phyloP scores from a whole-genome alignment of 2,113 vertebrate genomes.

The Lepisosteus osseus region DNA sequence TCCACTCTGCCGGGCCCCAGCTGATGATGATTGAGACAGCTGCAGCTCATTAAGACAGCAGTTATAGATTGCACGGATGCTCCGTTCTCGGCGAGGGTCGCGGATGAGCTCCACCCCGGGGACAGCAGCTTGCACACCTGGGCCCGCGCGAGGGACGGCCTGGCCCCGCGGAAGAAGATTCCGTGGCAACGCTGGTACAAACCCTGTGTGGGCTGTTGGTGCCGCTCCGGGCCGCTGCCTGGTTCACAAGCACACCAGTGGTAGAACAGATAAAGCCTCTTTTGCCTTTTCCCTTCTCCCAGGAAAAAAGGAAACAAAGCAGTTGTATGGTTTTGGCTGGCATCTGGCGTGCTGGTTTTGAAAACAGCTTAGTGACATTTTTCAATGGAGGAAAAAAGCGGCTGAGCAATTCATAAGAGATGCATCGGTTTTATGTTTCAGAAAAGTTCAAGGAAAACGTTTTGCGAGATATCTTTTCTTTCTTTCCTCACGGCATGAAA shows the following conservation, averaged over 20 bases:
- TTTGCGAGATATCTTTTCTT: no score
- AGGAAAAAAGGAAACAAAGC: background rate
- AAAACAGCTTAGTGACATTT: no score
- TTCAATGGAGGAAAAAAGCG: no score
- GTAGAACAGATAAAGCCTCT: background rate
- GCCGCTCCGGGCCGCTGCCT: background rate
- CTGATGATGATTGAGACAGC: constrained; percentile 7
- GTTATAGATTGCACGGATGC: constrained; percentile 1
- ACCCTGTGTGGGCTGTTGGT: background rate
- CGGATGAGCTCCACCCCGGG: background rate
- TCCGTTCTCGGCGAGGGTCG: background rate
- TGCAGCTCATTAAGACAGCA: constrained; percentile 3
- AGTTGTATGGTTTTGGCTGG: no score
- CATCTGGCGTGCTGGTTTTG: no score
- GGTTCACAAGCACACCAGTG: background rate
- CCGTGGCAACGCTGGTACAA: background rate
- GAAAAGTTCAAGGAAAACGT: no score
- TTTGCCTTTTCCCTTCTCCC: background rate
- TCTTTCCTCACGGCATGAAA: no score
- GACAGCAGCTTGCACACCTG: constrained; percentile 2
- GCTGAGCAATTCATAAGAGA: no score
- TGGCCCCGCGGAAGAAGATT: background rate
- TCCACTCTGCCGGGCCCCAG: background rate
- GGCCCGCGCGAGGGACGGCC: background rate
- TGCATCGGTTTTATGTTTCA: no score